Base-by-base conservation (phyloP, 2,888 invertebrate species). In the Eristalinus sepulchralis region DNA sequence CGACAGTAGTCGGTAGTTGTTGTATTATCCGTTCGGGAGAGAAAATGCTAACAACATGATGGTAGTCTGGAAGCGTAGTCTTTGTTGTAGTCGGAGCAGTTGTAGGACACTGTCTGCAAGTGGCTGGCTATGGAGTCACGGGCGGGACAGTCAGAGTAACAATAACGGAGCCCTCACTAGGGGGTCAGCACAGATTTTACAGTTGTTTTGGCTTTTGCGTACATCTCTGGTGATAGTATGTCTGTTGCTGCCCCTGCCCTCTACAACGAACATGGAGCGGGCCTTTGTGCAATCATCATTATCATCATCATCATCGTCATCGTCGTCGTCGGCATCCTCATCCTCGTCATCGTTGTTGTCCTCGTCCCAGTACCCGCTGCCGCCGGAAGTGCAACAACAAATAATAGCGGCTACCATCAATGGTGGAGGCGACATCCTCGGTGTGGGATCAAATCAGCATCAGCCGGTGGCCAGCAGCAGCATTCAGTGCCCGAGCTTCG, bases 401-500 rank as follows among this genome's bases (percentile, higher is more conserved):
- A 87, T 88, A 70, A 84, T 88, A 79, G 83, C 82, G 39, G 81
- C 84, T 6, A 89, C 76, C 27, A 72, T 88, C 57, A 83, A 77
- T 80, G 88, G 85, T 93, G 91, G 93, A 93, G 91, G 93, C 27
- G 79, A 79, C 47, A 75, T 67, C 34, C 24, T 57, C 20, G 83
- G 70, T 63, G 24, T 88, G 60, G 84, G 75, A 59, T 78, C 78
- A 59, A 86, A 85, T 79, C 75, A 77, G 67, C 82, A 83, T 9
- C 73, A 83, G 66, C 83, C 86, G 55, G 75, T 78, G 63, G 83
- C 77, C 53, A 88, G 85, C 55, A 89, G 88, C 31, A 89, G 89
- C 79, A 91, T 92, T 70, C 92, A 95, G 91, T 97, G 97, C 92
- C 96, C 96, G 83, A 95, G 95, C 90, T 94, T 95, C 90, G 94